phyloP scores from a whole-genome alignment of 2,888 invertebrate species.

The Hypena proboscidalis region DNA sequence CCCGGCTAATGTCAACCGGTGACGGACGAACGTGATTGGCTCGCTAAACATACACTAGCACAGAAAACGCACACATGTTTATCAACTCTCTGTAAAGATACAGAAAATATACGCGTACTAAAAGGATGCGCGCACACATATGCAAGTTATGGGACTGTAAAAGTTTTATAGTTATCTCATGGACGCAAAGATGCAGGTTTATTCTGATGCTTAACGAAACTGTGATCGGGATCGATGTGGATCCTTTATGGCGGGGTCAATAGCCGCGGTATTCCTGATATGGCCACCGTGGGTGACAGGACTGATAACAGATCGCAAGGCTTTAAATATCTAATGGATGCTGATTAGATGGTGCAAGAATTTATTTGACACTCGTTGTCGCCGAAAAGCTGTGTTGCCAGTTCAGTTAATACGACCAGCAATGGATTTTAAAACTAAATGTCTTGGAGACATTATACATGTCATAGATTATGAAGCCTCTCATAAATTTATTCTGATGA shows the following conservation, averaged over 20 bases:
- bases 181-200: slow-evolving; percentile 39
- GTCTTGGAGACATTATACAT: too few species aligned
- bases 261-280: too few species aligned
- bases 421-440: too few species aligned
- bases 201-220: slow-evolving; percentile 38
- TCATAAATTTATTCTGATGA: too few species aligned
- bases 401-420: too few species aligned
- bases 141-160: slow-evolving; percentile 68
- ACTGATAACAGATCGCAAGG: too few species aligned
- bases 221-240: slow-evolving; percentile 38
- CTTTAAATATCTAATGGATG: too few species aligned
- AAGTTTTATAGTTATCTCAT: slow-evolving; percentile 60
- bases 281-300: slow-evolving; percentile 28
- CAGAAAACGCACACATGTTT: slow-evolving; percentile 12
- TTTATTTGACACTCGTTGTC: too few species aligned
- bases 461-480: too few species aligned
- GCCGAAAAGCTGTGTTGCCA: too few species aligned
- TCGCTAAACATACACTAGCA: slow-evolving; percentile 37
- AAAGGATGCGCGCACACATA: slow-evolving; percentile 32
- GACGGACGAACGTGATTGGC: slow-evolving; percentile 66
- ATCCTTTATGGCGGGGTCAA: slow-evolving; percentile 34
- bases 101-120: slow-evolving; percentile 2
- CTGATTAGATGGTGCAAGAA: too few species aligned
- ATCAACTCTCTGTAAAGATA: neutral
- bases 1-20: slow-evolving; percentile 63